A percentile compares a stretch with the other conserved stretches of the same genome.
phyloP scores from a whole-genome alignment of 1,140 invertebrate genomes.

The Ericerus pela region DNA sequence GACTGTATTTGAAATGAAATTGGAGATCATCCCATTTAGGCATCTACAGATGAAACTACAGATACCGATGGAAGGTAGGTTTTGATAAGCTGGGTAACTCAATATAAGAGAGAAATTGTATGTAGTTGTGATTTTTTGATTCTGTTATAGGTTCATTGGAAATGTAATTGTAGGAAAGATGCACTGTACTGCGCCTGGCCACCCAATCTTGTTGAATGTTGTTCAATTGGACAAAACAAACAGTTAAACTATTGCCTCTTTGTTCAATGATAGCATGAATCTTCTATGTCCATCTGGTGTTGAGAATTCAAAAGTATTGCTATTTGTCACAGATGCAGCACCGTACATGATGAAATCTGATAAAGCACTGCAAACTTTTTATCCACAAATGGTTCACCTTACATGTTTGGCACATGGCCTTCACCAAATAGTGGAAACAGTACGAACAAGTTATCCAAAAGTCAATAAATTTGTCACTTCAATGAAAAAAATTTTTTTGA shows the following conservation, averaged over 20 bases:
- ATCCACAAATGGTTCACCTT: conserved; percentile 23
- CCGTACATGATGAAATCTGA: conserved; percentile 9
- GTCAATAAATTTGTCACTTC: conserved; percentile 24
- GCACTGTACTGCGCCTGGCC: not conserved
- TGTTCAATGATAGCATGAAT: conserved; percentile 5
- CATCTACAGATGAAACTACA: not conserved
- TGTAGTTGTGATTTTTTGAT: not conserved
- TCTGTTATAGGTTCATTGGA: conserved; percentile 3
- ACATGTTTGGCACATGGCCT: conserved; percentile 30
- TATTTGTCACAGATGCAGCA: conserved; percentile 6
- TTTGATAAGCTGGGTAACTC: not conserved
- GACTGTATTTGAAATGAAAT: no score
- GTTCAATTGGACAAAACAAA: conserved; percentile 4
- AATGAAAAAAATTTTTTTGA: conserved; percentile 15
- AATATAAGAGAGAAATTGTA: not conserved
- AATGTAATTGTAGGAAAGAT: conserved; percentile 5
- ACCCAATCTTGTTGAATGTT: conserved; percentile 3
- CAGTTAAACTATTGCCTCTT: not conserved
- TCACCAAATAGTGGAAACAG: conserved; percentile 28
- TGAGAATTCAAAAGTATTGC: conserved; percentile 3
- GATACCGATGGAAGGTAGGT: not conserved
- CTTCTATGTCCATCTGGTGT: conserved; percentile 3
- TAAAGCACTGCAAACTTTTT: not conserved
- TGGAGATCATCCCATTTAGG: not conserved
- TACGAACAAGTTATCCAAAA: conserved; percentile 23